These are phyloP conservation scores for Drosophila nasuta DNA, from an alignment of 1,140 invertebrate genomes.

Conservation along the genomic window DNA sequence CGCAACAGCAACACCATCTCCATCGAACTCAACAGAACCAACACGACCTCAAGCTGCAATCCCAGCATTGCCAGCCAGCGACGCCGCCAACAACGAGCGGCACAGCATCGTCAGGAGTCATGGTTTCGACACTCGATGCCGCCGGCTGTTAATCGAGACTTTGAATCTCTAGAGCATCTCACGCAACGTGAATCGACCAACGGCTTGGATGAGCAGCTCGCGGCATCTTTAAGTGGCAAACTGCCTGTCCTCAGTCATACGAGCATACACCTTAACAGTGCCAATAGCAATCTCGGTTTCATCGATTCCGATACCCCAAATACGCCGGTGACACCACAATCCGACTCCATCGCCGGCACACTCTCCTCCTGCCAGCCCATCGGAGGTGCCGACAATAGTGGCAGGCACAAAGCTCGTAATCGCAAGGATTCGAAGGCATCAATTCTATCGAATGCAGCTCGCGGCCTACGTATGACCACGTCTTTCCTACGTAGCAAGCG, in stretches of 20 bases:
- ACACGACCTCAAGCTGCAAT: constrained; percentile 30
- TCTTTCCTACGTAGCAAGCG: constrained; percentile 75
- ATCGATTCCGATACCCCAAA: constrained; percentile 80
- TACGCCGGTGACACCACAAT: constrained; percentile 60
- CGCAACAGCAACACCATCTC: constrained; percentile 24
- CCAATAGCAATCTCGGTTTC: constrained; percentile 79
- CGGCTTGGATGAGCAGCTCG: constrained; percentile 74
- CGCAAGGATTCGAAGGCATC: constrained; percentile 75
- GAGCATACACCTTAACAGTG: constrained; percentile 80
- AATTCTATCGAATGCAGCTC: constrained; percentile 64
- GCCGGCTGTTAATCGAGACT: constrained; percentile 73
- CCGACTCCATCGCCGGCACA: constrained; percentile 61
- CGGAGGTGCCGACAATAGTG: constrained; percentile 12
- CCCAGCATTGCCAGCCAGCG: constrained; percentile 47
- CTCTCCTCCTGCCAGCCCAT: constrained; percentile 52
- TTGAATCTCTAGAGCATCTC: constrained; percentile 74
- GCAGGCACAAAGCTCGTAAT: constrained; percentile 47
- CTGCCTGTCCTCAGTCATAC: constrained; percentile 46
- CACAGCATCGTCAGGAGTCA: constrained; percentile 72
- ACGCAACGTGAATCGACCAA: constrained; percentile 51
- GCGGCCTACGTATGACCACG: constrained; percentile 72
- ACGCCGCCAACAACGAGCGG: constrained; percentile 63
- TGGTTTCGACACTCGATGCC: constrained; percentile 82
- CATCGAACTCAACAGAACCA: constrained; percentile 30
- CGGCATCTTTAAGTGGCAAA: constrained; percentile 64